phyloP scores from a whole-genome alignment of 2,888 invertebrate genomes.

The Hirtodrosophila alboralis region DNA sequence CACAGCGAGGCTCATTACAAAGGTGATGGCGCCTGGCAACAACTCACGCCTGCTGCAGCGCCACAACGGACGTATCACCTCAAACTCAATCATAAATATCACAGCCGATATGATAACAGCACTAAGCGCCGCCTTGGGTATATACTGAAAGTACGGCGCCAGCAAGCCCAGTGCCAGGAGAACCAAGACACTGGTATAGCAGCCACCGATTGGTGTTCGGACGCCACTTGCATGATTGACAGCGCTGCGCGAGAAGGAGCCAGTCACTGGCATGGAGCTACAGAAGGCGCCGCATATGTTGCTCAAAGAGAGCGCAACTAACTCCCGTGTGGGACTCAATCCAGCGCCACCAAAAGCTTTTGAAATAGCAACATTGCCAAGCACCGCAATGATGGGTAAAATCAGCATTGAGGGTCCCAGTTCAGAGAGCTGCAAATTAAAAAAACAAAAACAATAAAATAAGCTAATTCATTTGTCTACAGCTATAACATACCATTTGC shows the following conservation, averaged over 20 bases:
- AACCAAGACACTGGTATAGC: conserved; percentile 92
- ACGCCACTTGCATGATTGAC: conserved; percentile 98
- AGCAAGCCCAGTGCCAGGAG: conserved; percentile 92
- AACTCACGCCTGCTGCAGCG: conserved; percentile 91
- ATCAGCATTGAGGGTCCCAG: conserved; percentile 93
- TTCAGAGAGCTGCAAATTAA: conserved; percentile 86
- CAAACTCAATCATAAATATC: conserved; percentile 97
- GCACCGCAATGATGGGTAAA: conserved; percentile 94
- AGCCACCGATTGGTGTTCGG: conserved; percentile 93
- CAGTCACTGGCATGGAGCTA: conserved; percentile 95
- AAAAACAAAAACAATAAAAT: not conserved
- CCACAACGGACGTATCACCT: conserved; percentile 94
- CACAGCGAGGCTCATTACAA: conserved; percentile 90
- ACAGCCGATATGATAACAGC: conserved; percentile 98
- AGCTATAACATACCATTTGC: conserved; percentile 72
- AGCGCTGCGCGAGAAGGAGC: conserved; percentile 94
- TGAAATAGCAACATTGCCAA: conserved; percentile 97
- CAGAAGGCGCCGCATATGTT: conserved; percentile 95
- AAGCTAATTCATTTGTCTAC: not conserved
- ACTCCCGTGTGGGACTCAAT: conserved; percentile 95
- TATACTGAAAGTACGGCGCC: conserved; percentile 95
- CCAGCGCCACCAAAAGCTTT: conserved; percentile 95
- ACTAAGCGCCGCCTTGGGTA: conserved; percentile 94
- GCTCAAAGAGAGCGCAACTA: conserved; percentile 92
- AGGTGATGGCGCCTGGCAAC: conserved; percentile 92